Evolutionary conservation across 2,888 invertebrate genomes (phyloP), one percentile per base, ranked within the genome.

Genomic region (Capitulum mitella): DNA sequence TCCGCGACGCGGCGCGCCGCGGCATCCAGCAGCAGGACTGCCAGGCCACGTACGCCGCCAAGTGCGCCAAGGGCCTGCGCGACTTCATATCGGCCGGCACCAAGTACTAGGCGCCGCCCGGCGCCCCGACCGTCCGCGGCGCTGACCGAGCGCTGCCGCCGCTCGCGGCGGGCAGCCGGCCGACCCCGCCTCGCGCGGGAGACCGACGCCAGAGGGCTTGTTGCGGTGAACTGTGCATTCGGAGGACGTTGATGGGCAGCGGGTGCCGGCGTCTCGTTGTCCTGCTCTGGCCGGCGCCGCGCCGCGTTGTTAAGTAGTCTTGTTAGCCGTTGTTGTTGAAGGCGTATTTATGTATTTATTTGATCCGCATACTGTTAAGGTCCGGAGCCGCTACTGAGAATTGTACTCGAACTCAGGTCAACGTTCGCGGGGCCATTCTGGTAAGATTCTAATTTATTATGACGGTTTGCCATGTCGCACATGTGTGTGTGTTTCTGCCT

Each of bases 1-100:
- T 76, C 76, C 76, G 76, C 16, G 48, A 76, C 46, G 76, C 76
- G 16, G 76, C 76, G 19, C 0, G 26, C 14, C n/a, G 32, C 29
- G 76, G 76, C 16, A 22, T 43, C 19, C 46, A 76, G 46, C 76
- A 48, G 48, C 29, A 32, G 46, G 76, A 76, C 76, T 76, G 76
- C 32, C 19, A 43, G 43, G 29, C 3, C 16, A 43, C 46, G 6
- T 76, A 76, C 46, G 76, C 76, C 43, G 43, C 46, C 46, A 43
- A 48, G 29, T 76, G 76, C 19, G 14, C 46, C 43, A 76, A 76
- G 16, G 76, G 76, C 16, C 76, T 76, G 48, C 76, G 76, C 46
- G 46, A 76, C 37, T 26, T 22, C 70, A 8, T 70, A 26, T 40
- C 70, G 22, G 64, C 64, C 64, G 34, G 29, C 32, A 19, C 34